Percentiles rank a stretch among this genome's conserved stretches.
phyloP scores from a whole-genome alignment of 2,888 invertebrate genomes.

The Heteromurus nitidus region DNA sequence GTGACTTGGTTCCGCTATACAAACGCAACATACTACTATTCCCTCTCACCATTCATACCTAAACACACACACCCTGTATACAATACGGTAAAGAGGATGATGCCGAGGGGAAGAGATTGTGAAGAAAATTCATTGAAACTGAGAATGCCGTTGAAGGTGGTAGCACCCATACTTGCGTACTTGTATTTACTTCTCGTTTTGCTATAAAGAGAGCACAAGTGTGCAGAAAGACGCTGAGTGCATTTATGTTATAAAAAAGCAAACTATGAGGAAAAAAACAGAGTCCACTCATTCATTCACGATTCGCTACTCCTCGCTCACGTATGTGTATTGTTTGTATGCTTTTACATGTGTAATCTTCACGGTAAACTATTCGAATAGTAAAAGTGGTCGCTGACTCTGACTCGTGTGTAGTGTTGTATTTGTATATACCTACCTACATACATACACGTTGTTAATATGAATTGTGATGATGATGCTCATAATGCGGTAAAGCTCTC shows the following conservation, averaged over 20 bases:
- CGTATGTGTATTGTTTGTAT: too few species aligned
- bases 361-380: slow-evolving; percentile 28
- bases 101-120: not conserved
- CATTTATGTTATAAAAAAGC: not conserved
- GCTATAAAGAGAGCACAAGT: not conserved
- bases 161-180: not conserved
- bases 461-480: not conserved
- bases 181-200: not conserved
- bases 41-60: not conserved
- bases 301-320: not conserved
- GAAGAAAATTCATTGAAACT: not conserved
- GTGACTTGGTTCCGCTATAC: slow-evolving; percentile 38
- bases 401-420: not conserved
- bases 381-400: slow-evolving; percentile 23
- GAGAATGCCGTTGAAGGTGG: not conserved
- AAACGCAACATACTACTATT: too few species aligned
- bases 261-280: not conserved
- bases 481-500: slow-evolving; percentile 18
- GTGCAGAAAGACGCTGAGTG: not conserved
- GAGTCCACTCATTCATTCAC: slow-evolving; percentile 4
- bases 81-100: not conserved
- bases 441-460: too few species aligned
- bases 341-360: slow-evolving; percentile 19
- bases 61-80: not conserved
- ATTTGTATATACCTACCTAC: too few species aligned